Evolutionary conservation across 2,113 vertebrate genomes (phyloP), one percentile per base, ranked within the genome.

Genomic region (Onychostoma macrolepis): DNA sequence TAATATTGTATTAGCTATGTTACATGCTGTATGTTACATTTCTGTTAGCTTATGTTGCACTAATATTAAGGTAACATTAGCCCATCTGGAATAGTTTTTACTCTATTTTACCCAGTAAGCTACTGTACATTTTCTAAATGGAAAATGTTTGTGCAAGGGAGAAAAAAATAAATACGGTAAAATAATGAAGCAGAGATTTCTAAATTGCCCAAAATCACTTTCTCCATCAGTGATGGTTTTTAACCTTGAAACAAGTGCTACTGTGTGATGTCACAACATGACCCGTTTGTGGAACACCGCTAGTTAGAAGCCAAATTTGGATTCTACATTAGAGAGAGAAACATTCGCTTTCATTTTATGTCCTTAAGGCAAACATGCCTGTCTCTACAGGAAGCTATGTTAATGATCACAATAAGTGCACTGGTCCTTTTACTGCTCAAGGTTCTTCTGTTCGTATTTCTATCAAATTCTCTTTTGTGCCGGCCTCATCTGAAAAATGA

Each of bases 371-470:
- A 45, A 72, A 41, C 53, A 43, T 36, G 26, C 38, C 24, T 76
- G 24, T 53, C 33, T 79, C 67, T 15, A 6, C 58, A 63, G 41
- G 50, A 76, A 45, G 41, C 19, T 1, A 15, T 56, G 58, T 48
- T 86, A 53, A 80, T 21, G 48, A 85, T 24, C 1, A 7, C 63
- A 45, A 12, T 69, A 58, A 80, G 61, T 36, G 17, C n/a, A 17
- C 50, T 33, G 19, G 43, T 56, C 21, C 10, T 58, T 80, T 80
- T 80, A 80, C 61, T n/a, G 61, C 80, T 74, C 76, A 87, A 76
- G 85, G 81, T 85, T 36, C 24, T 81, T 80, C n/a, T 19, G 19
- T 79, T 86, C 17, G 28, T 78, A 17, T 85, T 86, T 58, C 69
- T 65, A 58, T 80, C 50, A 80, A 74, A 53, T 72, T 80, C 61